Evolutionary conservation across 2,797 vertebrate species (phyloP), one percentile per base, ranked within the genome.

Genomic region (Sebastes vulpes): DNA sequence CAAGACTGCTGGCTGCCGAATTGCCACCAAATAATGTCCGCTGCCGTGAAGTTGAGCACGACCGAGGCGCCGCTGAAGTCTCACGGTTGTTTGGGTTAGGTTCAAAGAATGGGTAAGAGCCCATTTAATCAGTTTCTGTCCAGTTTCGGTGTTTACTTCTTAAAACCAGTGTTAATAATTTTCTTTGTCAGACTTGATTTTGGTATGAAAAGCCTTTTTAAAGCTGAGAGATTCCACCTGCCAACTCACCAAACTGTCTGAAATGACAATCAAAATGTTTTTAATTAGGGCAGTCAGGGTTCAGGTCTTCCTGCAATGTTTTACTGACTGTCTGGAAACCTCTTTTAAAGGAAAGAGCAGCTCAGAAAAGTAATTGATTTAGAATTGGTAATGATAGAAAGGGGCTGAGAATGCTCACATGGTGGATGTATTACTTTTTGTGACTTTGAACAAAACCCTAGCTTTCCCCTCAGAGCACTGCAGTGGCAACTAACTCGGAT

Each of bases 401-500:
- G 29, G 2, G 42, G 57, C 77, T 81, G 64, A 60, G 79, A 81
- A 75, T 54, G 48, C 69, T 32, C 67, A 4, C 61, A 70, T 10
- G n/a, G 76, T 84, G 20, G 79, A 81, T 63, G 20, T 53, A 54
- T 71, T 57, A 53, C 23, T 74, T 84, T 79, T 73, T 70, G 46
- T 83, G 63, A 65, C 52, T 79, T 77, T 71, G 71, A 75, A 61
- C 52, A 72, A 80, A 68, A 68, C 16, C 67, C 2, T 42, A 63
- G 72, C 60, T 57, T 50, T 77, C 74, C 72, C 72, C 29, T 65
- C 38, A 1, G 35, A 35, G 58, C 6, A 42, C 77, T 70, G 50
- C 91, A 85, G 93, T 95, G 93, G 78, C 94, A 65, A 88, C 91
- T 83, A 89, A 90, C 93, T 95, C 79, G 3, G 70, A 79, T 61